These are phyloP conservation scores for Enteromius thamalakanensis DNA, from an alignment of 2,797 vertebrate species.

Conservation along the genomic window DNA sequence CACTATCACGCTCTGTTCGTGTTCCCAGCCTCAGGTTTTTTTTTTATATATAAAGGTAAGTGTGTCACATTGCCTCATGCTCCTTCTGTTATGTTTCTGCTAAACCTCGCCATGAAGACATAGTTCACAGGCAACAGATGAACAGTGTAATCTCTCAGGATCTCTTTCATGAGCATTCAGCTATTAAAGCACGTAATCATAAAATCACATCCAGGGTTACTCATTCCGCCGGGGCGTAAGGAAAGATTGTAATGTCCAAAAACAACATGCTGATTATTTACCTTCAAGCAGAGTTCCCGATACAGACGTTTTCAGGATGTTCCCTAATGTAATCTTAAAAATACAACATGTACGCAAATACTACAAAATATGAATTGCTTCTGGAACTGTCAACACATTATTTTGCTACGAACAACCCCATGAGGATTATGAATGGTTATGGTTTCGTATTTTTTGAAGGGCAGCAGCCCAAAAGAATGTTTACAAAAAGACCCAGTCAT, in stretches of 20 bases:
- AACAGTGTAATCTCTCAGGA: conserved; percentile 22
- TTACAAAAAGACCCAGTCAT: conserved; percentile 37
- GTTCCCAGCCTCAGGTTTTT: not conserved
- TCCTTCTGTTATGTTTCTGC: conserved; percentile 34
- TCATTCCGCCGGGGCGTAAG: conserved; percentile 15
- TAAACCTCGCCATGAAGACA: conserved; percentile 24
- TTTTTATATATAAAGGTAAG: not conserved
- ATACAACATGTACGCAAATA: conserved; percentile 53
- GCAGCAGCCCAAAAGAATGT: conserved; percentile 50
- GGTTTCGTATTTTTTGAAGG: conserved; percentile 31
- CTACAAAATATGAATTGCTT: conserved; percentile 53
- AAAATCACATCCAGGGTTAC: conserved; percentile 31
- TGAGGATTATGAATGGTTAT: conserved; percentile 7
- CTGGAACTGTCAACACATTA: conserved; percentile 37
- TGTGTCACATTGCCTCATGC: not conserved
- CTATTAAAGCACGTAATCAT: conserved; percentile 30
- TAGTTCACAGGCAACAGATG: conserved; percentile 40
- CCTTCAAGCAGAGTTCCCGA: conserved; percentile 51
- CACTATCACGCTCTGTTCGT: not conserved
- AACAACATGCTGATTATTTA: conserved; percentile 58
- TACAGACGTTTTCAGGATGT: conserved; percentile 41
- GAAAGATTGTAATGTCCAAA: conserved; percentile 45
- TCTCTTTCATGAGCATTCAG: conserved; percentile 25
- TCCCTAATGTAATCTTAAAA: conserved; percentile 51
- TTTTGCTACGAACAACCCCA: not conserved